Evolutionary conservation across 2,113 vertebrate species (phyloP).

Genomic region (Piprites chloris): DNA sequence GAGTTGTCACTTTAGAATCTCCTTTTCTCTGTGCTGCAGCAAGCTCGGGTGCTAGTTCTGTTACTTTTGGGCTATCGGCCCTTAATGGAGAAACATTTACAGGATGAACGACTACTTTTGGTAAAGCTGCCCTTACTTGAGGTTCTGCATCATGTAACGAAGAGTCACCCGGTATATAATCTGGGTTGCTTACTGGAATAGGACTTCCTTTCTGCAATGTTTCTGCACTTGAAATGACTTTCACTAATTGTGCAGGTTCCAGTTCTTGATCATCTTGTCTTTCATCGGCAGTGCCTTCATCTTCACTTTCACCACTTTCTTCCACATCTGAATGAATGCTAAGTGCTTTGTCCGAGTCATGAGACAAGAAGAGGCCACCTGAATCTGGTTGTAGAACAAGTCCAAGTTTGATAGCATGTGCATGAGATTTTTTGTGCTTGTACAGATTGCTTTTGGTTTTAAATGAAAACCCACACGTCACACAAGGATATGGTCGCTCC

Average conservation of each 20-base stretch:
- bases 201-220: constrained; percentile 68
- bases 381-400: constrained; percentile 88
- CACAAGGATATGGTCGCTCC: constrained; percentile 94
- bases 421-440: constrained; percentile 99
- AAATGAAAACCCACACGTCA: constrained; percentile 98
- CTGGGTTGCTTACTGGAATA: constrained; percentile 52
- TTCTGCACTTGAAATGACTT: constrained; percentile 75
- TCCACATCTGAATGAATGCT: constrained; percentile 89
- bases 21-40: constrained; percentile 79
- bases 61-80: constrained; percentile 84
- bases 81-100: constrained; percentile 85
- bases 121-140: constrained; percentile 81
- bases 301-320: constrained; percentile 93
- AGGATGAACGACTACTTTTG: constrained; percentile 92
- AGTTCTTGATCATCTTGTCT: constrained; percentile 76
- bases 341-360: constrained; percentile 90
- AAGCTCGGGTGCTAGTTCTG: constrained; percentile 79
- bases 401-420: constrained; percentile 94
- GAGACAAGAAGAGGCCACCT: constrained; percentile 81
- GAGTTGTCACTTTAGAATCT: constrained; percentile 75
- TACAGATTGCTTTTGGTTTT: constrained; percentile 99
- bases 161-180: constrained; percentile 71
- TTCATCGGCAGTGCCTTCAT: constrained; percentile 85
- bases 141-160: constrained; percentile 74
- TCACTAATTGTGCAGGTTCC: constrained; percentile 77